These are phyloP conservation scores for Scelioninae gen. 1 DNA, from an alignment of 2,888 invertebrate species.

Conservation along the genomic window DNA sequence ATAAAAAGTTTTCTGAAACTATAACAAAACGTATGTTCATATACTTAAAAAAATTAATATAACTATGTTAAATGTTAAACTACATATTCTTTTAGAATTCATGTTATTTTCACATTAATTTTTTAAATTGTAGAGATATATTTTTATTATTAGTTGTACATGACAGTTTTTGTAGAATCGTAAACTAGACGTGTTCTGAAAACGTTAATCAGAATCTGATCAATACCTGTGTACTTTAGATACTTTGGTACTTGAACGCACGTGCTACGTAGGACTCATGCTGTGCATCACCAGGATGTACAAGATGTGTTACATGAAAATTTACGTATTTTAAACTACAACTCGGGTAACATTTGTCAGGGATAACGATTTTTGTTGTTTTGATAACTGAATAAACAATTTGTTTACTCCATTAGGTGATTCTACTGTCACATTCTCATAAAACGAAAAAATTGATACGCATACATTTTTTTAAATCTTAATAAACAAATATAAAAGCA, in stretches of 20 bases:
- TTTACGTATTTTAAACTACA: slow-evolving; percentile 34
- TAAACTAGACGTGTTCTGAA: slow-evolving; percentile 26
- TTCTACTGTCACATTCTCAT: slow-evolving; percentile 1
- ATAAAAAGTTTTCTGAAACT: no score
- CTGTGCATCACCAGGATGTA: slow-evolving; percentile 42
- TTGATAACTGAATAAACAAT: slow-evolving; percentile 45
- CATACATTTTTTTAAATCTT: no score
- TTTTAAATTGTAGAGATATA: not conserved
- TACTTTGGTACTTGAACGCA: slow-evolving; percentile 57
- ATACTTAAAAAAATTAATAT: no score
- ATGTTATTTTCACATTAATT: not conserved
- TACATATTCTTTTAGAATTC: no score
- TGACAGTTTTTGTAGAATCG: slow-evolving; percentile 8
- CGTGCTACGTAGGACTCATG: slow-evolving; percentile 49
- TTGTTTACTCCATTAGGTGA: slow-evolving; percentile 5
- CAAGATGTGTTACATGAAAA: slow-evolving; percentile 45
- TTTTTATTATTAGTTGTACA: slow-evolving; percentile 17
- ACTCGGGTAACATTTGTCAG: slow-evolving; percentile 15
- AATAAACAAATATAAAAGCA: no score
- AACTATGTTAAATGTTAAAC: no score
- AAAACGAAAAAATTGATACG: not conserved
- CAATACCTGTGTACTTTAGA: slow-evolving; percentile 38
- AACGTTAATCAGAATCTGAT: slow-evolving; percentile 53
- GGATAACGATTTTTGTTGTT: slow-evolving; percentile 23
- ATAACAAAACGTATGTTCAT: no score